These are phyloP conservation scores for Tillus elongatus DNA, from an alignment of 2,888 invertebrate genomes.

Conservation along the genomic window DNA sequence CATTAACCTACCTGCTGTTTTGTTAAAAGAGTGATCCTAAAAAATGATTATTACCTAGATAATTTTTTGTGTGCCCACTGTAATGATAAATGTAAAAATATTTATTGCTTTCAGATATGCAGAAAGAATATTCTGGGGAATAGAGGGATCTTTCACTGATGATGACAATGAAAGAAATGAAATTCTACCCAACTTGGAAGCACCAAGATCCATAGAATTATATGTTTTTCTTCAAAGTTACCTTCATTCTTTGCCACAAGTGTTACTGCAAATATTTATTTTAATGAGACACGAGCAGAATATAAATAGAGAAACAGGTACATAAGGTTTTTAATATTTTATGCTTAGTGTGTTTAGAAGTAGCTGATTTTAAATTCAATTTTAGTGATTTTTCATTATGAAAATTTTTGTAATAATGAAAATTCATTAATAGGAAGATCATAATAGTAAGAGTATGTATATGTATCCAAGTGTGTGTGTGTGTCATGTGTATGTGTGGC, in stretches of 20 bases:
- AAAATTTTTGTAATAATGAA: too few relatives aligned
- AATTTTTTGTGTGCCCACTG: conserved; percentile 16
- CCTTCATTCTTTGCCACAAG: conserved; percentile 67
- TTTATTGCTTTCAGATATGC: conserved; percentile 49
- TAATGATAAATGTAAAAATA: conserved; percentile 22
- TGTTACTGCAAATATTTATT: conserved; percentile 55
- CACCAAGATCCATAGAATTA: conserved; percentile 62
- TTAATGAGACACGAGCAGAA: conserved; percentile 50
- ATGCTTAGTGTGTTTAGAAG: too few relatives aligned
- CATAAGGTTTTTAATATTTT: background rate
- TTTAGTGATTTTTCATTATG: too few relatives aligned
- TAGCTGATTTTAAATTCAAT: too few relatives aligned
- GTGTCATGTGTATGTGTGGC: too few relatives aligned
- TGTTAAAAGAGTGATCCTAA: background rate
- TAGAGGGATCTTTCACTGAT: conserved; percentile 56
- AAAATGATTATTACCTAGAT: too few relatives aligned
- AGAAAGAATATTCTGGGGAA: conserved; percentile 65
- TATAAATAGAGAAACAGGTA: conserved; percentile 56
- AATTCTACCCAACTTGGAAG: conserved; percentile 50
- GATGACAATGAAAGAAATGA: conserved; percentile 52
- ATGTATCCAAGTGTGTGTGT: too few relatives aligned
- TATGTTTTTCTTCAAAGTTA: conserved; percentile 72
- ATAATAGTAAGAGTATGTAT: too few relatives aligned
- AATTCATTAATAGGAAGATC: too few relatives aligned
- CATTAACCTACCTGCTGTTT: too few relatives aligned